Evolutionary conservation across 1,140 invertebrate species (phyloP), one percentile per base, ranked within the genome.

Genomic region (Lasioglossum albipes): DNA sequence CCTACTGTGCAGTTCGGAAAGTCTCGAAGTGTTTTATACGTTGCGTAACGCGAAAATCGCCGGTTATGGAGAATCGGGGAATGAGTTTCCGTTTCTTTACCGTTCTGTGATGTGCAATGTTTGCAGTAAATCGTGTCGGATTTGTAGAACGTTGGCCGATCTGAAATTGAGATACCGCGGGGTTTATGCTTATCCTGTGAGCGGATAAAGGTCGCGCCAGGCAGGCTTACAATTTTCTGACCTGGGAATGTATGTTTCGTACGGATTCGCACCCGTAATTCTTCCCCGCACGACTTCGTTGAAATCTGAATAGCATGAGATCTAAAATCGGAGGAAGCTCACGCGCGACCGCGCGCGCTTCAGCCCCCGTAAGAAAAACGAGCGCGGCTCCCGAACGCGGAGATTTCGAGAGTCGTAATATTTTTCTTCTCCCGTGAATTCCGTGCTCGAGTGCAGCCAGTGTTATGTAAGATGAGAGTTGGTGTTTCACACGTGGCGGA

Each of bases 141-240:
- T 64, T 64, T 42, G 18, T 31, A 13, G 45, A 74, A 31, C 20
- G 22, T 2, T 0, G 22, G 2, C n/a, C n/a, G 49, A 67, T 20
- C 49, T 36, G n/a, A 67, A 52, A 66, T 75, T 54, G 74, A 67
- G 45, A 66, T 22, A 64, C 20, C 31, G 22, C 31, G 41, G 9
- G 49, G 71, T 73, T 49, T 73, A 73, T 45, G 71, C 64, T 67
- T 67, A 52, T 57, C 62, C 27, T 61, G n/a, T 20, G 77, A 61
- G 9, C n/a, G 54, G 10, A 57, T 62, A 57, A 45, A 27, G 49
- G 10, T 5, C 7, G 27, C 7, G 20, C 18, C 27, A 31, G 20
- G 45, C 9, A 69, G 22, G 18, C 41, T 79, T 79, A 74, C 62
- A 42, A 79, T 74, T 66, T 66, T 66, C 61, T 31, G 52, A 66